Evolutionary conservation across 2,888 invertebrate genomes (phyloP).

Genomic region (Lysandra coridon): DNA sequence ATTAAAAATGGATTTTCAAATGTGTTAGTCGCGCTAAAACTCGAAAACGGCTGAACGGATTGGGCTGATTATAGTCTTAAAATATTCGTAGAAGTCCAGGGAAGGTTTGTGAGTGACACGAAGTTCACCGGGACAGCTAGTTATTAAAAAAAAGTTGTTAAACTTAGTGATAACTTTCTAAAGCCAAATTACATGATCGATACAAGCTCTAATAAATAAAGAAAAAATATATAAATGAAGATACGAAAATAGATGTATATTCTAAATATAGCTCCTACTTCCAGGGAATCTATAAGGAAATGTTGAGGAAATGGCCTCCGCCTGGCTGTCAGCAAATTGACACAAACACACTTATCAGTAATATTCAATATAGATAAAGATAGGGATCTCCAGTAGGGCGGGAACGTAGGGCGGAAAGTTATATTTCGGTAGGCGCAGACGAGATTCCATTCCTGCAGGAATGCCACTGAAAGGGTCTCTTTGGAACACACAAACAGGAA

Average conservation of each 20-base stretch:
- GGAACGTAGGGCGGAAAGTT: neutral
- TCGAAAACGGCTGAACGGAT: too few species aligned
- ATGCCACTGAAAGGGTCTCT: neutral
- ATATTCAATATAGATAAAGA: slow-evolving; percentile 8
- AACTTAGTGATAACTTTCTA: too few species aligned
- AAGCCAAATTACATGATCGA: too few species aligned
- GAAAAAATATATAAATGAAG: neutral
- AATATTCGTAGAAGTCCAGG: too few species aligned
- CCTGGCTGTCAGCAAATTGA: slow-evolving; percentile 5
- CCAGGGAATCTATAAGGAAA: neutral
- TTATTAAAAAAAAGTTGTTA: too few species aligned
- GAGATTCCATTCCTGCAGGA: neutral
- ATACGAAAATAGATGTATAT: neutral
- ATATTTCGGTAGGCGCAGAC: neutral
- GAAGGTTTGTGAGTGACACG: too few species aligned
- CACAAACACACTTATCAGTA: slow-evolving; percentile 12
- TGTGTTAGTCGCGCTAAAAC: too few species aligned
- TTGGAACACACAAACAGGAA: too few species aligned
- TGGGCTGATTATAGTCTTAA: too few species aligned
- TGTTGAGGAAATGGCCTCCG: neutral
- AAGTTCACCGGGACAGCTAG: too few species aligned
- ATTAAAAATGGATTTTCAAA: too few species aligned
- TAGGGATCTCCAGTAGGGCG: neutral
- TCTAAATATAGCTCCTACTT: neutral
- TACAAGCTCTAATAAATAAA: too few species aligned